Evolutionary conservation across 2,797 vertebrate species (phyloP).

Genomic region (Austrolebias charrua): DNA sequence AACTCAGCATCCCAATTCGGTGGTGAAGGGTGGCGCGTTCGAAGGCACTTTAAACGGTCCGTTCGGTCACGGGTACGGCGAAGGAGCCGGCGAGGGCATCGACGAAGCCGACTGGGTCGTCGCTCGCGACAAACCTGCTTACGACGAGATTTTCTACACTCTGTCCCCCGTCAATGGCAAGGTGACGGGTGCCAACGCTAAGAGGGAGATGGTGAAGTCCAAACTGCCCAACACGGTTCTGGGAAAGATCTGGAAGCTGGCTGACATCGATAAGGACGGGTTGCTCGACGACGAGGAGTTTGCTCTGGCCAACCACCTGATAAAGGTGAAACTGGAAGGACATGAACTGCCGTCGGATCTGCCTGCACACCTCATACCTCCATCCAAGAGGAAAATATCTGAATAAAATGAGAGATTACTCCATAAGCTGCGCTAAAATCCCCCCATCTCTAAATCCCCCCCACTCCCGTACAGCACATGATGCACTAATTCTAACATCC

Average conservation of each 20-base stretch:
- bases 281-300: constrained; percentile 98
- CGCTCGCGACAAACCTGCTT: constrained; percentile 94
- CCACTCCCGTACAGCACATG: neutral
- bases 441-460: neutral
- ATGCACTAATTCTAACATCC: neutral
- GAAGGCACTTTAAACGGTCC: constrained; percentile 93
- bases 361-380: constrained; percentile 92
- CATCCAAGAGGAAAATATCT: constrained; percentile 91
- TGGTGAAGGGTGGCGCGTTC: constrained; percentile 94
- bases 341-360: constrained; percentile 94
- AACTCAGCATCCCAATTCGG: constrained; percentile 82
- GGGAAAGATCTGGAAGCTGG: constrained; percentile 99
- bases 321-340: constrained; percentile 97
- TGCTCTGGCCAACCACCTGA: constrained; percentile 96
- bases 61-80: constrained; percentile 94
- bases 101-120: constrained; percentile 97
- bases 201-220: constrained; percentile 97
- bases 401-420: constrained; percentile 61
- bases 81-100: constrained; percentile 94
- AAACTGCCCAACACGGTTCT: constrained; percentile 97
- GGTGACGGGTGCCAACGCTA: constrained; percentile 95
- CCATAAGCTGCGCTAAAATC: neutral
- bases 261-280: constrained; percentile 96
- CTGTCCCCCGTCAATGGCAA: constrained; percentile 96
- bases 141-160: constrained; percentile 98